These are phyloP conservation scores for Artemisiospiza belli DNA, from an alignment of 2,113 vertebrate genomes.

Conservation along the genomic window DNA sequence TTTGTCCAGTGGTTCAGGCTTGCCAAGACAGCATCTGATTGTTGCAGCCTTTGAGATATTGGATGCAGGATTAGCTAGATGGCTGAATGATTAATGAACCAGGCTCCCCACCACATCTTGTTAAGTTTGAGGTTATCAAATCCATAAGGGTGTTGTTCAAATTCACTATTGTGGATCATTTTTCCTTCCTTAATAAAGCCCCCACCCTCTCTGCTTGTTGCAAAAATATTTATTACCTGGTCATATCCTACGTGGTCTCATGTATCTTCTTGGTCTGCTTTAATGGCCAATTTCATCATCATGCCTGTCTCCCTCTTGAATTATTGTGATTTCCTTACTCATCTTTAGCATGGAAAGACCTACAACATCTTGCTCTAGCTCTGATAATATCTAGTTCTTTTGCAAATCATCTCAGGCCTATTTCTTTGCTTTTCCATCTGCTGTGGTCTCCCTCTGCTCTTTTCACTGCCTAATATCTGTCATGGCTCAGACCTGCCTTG, in stretches of 20 bases:
- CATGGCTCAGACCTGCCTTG: not conserved
- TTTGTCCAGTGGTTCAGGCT: not conserved
- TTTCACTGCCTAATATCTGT: not conserved
- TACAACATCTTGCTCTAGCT: not conserved
- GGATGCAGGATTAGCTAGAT: not conserved
- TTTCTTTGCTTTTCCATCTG: not conserved
- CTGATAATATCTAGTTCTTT: not conserved
- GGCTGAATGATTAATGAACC: not conserved
- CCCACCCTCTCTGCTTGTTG: not conserved
- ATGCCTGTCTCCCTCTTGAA: not conserved
- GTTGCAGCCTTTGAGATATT: not conserved
- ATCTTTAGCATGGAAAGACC: not conserved
- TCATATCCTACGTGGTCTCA: not conserved
- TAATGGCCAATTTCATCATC: not conserved
- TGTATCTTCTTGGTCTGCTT: not conserved
- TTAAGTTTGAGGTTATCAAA: constrained; percentile 29
- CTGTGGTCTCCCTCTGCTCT: not conserved
- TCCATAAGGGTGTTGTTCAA: not conserved
- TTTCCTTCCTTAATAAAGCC: not conserved
- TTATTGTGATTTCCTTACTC: not conserved
- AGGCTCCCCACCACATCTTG: not conserved
- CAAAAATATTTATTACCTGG: not conserved
- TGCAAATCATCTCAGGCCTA: not conserved
- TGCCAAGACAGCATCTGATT: not conserved
- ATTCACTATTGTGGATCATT: not conserved